Evolutionary conservation across 2,888 invertebrate genomes (phyloP), one percentile per base, ranked within the genome.

Genomic region (Drosophila cyrtoloma): DNA sequence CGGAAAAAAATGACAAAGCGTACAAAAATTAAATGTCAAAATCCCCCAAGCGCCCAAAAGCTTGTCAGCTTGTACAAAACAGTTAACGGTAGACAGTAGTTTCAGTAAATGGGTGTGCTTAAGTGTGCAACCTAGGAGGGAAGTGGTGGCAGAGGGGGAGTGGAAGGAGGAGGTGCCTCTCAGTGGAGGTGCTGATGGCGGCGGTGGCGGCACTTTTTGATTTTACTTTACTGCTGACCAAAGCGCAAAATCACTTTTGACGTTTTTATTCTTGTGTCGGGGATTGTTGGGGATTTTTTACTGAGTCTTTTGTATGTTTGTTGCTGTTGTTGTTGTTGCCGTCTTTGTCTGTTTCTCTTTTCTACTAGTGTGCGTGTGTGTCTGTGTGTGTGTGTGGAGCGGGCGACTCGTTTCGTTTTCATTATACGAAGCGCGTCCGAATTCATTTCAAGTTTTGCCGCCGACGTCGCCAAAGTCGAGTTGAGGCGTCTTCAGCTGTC

Each of bases 241-340:
- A 82, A 82, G 84, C 89, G 82, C 90, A 89, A 91, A 91, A 91
- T 91, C 81, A 81, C 84, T 91, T 91, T 90, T 90, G 91, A 90
- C 91, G 89, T 91, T 89, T 87, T 89, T 91, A 91, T 91, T 91
- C 88, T 82, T 86, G 75, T 78, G 77, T 86, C 76, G 62, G 70
- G 47, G 47, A 47, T 47, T 47, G 47, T 70, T 82, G 69, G 75
- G 77, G 68, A 26, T 53, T 60, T 74, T 56, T 67, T n/a, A 47
- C 37, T 39, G 14, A 22, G 5, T 30, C 22, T 56, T 33, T 44
- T 9, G 44, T 22, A 1, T 44, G 14, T n/a, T 5, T 56, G n/a
- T 33, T 47, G 5, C 0, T 58, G 58, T 58, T 35, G 51, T 58
- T 51, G 56, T 26, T 67, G 68, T 63, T 51, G 19, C 26, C 51